Percentiles rank a stretch among this genome's conserved stretches.
phyloP scores from a whole-genome alignment of 1,140 invertebrate genomes.

The Platorchestia sp. region DNA sequence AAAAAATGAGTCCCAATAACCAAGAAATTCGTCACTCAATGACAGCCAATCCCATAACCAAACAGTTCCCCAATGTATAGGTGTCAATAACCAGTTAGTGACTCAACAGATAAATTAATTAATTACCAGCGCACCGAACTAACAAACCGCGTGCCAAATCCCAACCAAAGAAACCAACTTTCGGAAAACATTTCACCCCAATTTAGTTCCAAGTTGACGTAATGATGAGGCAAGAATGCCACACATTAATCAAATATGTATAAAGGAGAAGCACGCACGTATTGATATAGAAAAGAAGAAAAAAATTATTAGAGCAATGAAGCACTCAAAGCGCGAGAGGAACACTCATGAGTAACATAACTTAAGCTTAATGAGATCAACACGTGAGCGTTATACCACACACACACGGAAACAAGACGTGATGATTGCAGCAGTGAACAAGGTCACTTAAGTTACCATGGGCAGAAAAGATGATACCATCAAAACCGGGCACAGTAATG shows the following conservation, averaged over 20 bases:
- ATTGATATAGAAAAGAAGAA: neutral
- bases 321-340: neutral
- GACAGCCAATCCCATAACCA: neutral
- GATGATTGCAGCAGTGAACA: neutral
- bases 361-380: neutral
- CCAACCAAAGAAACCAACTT: no score
- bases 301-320: neutral
- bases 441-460: neutral
- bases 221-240: neutral
- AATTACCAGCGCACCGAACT: no score
- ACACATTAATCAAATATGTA: neutral
- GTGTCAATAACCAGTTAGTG: no score
- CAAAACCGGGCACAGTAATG: neutral
- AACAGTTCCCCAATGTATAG: neutral
- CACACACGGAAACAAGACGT: neutral
- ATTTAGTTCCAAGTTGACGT: neutral
- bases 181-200: neutral
- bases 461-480: neutral
- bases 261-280: neutral
- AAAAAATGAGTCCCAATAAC: no score
- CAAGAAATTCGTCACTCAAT: no score
- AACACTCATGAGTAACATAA: neutral
- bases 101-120: no score
- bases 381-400: neutral
- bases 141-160: neutral